Base-by-base conservation (phyloP, 1,140 invertebrate genomes). In the Spodoptera frugiperda region DNA sequence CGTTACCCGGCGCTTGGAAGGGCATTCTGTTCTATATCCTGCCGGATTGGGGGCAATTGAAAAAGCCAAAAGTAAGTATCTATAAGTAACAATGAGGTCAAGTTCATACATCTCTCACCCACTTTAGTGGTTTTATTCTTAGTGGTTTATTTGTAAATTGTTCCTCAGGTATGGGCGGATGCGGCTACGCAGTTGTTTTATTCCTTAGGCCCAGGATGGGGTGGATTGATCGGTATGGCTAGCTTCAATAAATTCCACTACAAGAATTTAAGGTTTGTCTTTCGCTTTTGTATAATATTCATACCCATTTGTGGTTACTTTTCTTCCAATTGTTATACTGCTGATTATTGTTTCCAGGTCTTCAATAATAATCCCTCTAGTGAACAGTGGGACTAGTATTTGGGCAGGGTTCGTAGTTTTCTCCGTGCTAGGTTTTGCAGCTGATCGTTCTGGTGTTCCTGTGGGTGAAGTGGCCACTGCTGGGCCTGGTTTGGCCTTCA, bases 331-430 rank as follows among this genome's bases (percentile, higher is more conserved):
- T 39, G 2, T 39, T 39, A 39, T 39, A 39, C 1, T 39, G 33
- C 6, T 39, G 3, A 39, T 39, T 39, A 9, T 39, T 39, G 6
- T 39, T 92, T 90, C 30, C 89, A 97, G 97, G 70, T 97, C 97
- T 87, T 97, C 97, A 76, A 94, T 97, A 81, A 89, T 96, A 70
- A 96, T 97, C 53, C 96, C 96, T 0, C 86, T 96, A 9, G 95
- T 98, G 1, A 99, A 99, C 92, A 97, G 97, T 82, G 96, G 97
- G 19, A 99, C 98, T 0, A 98, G 98, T 89, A 96, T 99, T 76
- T 98, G 98, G 94, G 97, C 98, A 15, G 98, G 98, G 0, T 98
- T 99, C 85, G 98, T 99, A 3, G 98, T 99, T 19, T 99, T 99
- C 94, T 98, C 98, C 0, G 98, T 98, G 67, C 94, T 99, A 11